These are phyloP conservation scores for Labroides dimidiatus DNA, from an alignment of 2,797 vertebrate species.

Conservation along the genomic window DNA sequence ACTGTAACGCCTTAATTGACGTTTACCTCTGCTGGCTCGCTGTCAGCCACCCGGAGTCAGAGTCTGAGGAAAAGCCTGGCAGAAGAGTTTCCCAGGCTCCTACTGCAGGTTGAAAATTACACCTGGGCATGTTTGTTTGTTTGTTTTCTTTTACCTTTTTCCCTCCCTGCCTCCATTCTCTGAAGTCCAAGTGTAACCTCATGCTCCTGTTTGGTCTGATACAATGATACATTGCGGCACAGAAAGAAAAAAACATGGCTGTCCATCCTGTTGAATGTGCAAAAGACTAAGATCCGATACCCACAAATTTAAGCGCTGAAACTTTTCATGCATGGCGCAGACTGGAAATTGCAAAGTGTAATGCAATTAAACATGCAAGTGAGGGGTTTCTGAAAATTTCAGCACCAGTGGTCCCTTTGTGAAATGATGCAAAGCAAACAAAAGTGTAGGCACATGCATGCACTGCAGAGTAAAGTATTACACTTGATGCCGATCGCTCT, in stretches of 20 bases:
- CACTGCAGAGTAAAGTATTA: neutral
- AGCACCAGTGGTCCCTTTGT: neutral
- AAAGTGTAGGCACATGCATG: neutral
- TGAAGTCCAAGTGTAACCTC: slow-evolving; percentile 3
- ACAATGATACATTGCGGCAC: neutral
- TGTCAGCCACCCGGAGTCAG: slow-evolving; percentile 67
- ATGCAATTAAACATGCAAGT: neutral
- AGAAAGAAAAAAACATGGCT: neutral
- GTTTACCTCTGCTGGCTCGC: slow-evolving; percentile 71
- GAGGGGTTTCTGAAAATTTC: neutral
- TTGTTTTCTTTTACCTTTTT: slow-evolving; percentile 49
- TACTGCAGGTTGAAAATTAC: slow-evolving; percentile 63
- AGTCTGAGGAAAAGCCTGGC: slow-evolving; percentile 61
- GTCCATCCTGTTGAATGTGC: neutral
- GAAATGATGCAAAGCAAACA: slow-evolving; percentile 22
- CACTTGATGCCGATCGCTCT: slow-evolving; percentile 16
- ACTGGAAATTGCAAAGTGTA: neutral
- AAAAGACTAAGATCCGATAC: neutral
- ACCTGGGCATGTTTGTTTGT: slow-evolving; percentile 63
- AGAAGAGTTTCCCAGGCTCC: slow-evolving; percentile 70
- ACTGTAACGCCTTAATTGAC: slow-evolving; percentile 79
- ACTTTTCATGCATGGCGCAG: too few relatives aligned
- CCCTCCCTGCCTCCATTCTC: slow-evolving; percentile 4
- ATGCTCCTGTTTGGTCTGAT: too few relatives aligned
- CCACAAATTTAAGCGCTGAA: neutral